Base-by-base conservation (phyloP, 2,797 vertebrate genomes). In the Stomatorhinus walkeri region DNA sequence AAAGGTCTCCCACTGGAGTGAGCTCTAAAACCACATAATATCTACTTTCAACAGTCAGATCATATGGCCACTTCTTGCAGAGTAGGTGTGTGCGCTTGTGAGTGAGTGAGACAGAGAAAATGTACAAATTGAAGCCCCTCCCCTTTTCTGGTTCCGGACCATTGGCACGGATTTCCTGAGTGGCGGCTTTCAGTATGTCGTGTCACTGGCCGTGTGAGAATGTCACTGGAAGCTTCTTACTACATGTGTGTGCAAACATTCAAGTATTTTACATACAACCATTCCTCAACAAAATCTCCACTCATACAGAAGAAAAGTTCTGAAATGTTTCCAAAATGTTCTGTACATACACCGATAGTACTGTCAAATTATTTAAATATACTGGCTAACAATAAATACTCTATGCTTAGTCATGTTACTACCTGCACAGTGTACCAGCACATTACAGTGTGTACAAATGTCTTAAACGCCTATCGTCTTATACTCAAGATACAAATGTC, bases 1-100 rank as follows among this genome's bases (percentile, higher is more conserved):
- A 2, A 48, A 81, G 76, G 76, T 91, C 90, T 90, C 90, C 87
- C 59, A 85, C 86, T 76, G 87, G 22, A 36, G 32, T 79, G 72
- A 43, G 72, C 72, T 79, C 72, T 79, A n/a, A 40, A 79, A 43
- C 36, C 72, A 46, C 28, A 72, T 72, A 72, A 36, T 36, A 32
- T 36, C 64, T 36, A 36, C 28, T 72, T 72, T 72, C 64, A 72
- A 36, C 28, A 36, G 64, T 72, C 28, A 16, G 28, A 5, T 28
- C 4, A 14, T 72, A 28, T 36, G 28, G 64, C 64, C 64, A 36
- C 64, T 36, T 72, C 12, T 36, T 36, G 79, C 40, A 49, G 36
- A 59, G 40, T 56, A 32, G 46, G 43, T 36, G 54, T 61, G 49
- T 86, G 83, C 87, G 36, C 64, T 22, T 87, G 83, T 79, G 51